Evolutionary conservation across 1,140 invertebrate genomes (phyloP).

Genomic region (Drosophila novamexicana): DNA sequence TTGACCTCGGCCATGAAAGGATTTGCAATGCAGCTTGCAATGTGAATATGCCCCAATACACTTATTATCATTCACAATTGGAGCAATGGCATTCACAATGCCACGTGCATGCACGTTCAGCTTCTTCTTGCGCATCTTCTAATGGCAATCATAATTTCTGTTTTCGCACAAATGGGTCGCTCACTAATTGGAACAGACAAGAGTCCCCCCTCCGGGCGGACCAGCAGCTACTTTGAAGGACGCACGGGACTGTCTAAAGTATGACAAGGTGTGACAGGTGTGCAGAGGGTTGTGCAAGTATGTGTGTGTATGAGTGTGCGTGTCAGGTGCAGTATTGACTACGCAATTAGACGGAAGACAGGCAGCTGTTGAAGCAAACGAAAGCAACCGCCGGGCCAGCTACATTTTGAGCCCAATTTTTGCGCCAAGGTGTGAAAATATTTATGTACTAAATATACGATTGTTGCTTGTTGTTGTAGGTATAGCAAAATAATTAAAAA

Average conservation of each 20-base stretch:
- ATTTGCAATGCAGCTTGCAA: constrained; percentile 62
- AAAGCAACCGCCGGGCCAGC: constrained; percentile 13
- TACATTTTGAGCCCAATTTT: constrained; percentile 43
- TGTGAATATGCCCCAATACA: constrained; percentile 20
- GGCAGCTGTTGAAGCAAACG: constrained; percentile 25
- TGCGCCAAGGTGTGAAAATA: constrained; percentile 62
- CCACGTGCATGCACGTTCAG: constrained; percentile 48
- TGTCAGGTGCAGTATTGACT: constrained; percentile 40
- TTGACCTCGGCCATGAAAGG: constrained; percentile 80
- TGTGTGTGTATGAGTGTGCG: background rate
- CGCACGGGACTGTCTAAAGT: constrained; percentile 52
- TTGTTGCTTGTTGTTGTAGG: constrained; percentile 46
- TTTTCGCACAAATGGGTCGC: constrained; percentile 52
- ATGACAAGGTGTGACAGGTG: constrained; percentile 71
- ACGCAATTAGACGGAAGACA: constrained; percentile 36
- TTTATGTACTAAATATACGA: constrained; percentile 33
- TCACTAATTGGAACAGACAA: constrained; percentile 72
- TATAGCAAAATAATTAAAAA: constrained; percentile 41
- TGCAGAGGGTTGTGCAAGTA: background rate
- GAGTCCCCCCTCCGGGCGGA: background rate
- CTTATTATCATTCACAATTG: constrained; percentile 25
- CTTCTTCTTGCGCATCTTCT: constrained; percentile 1
- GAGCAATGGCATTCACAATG: constrained; percentile 59
- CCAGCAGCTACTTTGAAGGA: constrained; percentile 72
- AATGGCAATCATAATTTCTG: constrained; percentile 72